phyloP scores from a whole-genome alignment of 92 coral and sea anemone genomes.

The Epizoanthus ramosus region DNA sequence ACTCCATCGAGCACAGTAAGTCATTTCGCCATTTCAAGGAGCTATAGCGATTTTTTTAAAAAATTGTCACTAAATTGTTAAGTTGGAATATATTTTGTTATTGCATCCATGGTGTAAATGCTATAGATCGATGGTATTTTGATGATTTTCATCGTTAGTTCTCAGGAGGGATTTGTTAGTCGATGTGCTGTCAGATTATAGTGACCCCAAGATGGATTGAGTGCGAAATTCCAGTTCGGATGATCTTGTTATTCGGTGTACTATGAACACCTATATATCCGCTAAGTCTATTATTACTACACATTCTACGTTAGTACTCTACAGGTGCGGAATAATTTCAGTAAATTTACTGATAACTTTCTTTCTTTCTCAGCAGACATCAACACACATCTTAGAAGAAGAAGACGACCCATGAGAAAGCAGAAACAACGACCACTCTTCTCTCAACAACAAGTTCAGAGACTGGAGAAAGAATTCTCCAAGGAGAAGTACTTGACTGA shows the following conservation, averaged over 20 bases:
- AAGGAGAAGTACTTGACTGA: conserved; percentile 54
- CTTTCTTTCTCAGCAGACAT: conserved; percentile 21
- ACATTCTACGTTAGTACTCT: background rate
- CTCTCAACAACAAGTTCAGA: conserved; percentile 61
- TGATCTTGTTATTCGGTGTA: background rate
- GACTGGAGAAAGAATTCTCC: conserved; percentile 59
- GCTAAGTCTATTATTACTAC: background rate
- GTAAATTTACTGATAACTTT: background rate
- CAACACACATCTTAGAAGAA: conserved; percentile 45
- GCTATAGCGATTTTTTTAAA: no score
- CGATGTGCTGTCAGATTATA: conserved; percentile 9
- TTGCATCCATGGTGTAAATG: background rate
- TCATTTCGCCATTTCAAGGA: no score
- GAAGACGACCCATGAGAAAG: conserved; percentile 56
- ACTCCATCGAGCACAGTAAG: no score
- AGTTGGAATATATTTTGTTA: background rate
- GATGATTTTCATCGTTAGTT: background rate
- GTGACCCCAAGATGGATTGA: conserved; percentile 25
- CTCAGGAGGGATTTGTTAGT: background rate
- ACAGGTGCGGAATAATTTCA: background rate
- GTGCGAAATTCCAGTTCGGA: conserved; percentile 6
- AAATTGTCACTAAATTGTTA: no score
- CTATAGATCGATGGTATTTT: conserved; percentile 8
- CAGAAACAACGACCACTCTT: conserved; percentile 60
- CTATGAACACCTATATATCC: background rate